phyloP scores from a whole-genome alignment of 2,888 invertebrate species.

The Hypercompe scribonia region DNA sequence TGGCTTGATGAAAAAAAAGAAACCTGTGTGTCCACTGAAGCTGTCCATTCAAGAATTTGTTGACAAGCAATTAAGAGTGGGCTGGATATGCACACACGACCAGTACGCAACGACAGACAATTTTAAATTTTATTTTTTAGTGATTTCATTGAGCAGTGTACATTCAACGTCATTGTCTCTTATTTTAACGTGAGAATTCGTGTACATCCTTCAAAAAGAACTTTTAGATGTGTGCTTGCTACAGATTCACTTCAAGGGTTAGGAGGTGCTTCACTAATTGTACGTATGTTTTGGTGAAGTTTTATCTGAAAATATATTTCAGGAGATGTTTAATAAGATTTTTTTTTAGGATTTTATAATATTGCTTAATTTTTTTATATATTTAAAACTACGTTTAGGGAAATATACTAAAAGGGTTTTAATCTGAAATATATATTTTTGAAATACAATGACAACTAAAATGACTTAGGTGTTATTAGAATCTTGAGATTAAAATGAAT shows the following conservation, averaged over 20 bases:
- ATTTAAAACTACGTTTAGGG: no score
- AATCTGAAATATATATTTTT: no score
- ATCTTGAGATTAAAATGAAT: background rate
- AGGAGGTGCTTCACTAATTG: background rate
- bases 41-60: slow-evolving; percentile 81
- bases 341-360: background rate
- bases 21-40: slow-evolving; percentile 70
- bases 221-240: background rate
- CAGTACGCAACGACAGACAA: slow-evolving; percentile 56
- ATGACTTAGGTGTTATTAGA: background rate
- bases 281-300: background rate
- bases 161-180: slow-evolving; percentile 25
- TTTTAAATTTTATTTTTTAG: slow-evolving; percentile 54
- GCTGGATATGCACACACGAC: slow-evolving; percentile 53
- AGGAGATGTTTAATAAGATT: background rate
- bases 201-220: background rate
- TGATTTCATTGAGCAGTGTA: slow-evolving; percentile 50
- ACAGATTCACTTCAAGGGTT: background rate
- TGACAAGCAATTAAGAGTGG: slow-evolving; percentile 81
- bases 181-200: background rate
- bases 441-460: background rate
- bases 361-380: no score
- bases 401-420: no score
- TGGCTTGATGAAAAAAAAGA: slow-evolving; percentile 69
- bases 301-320: background rate